Percentiles rank a stretch among this genome's conserved stretches.
These are phyloP conservation scores for Aurelia aurita complex sp. Pacific DNA, from an alignment of 30 jellyfish, hydroid and myxozoan genomes.

Conservation along the genomic window DNA sequence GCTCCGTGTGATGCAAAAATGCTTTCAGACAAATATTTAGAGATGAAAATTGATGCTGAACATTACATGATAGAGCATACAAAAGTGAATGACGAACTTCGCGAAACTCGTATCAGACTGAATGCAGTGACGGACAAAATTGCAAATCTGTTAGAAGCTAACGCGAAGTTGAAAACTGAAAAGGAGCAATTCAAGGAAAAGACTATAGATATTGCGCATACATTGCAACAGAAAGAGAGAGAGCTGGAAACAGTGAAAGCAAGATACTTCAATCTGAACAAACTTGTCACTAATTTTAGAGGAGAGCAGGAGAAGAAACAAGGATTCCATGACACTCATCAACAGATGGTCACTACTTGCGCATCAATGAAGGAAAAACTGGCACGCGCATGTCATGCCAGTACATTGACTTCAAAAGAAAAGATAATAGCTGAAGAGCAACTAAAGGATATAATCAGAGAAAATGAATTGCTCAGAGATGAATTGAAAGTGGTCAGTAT, in stretches of 20 bases:
- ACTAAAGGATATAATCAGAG: neutral
- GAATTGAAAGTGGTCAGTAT: constrained; percentile 1
- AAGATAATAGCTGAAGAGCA: constrained; percentile 1
- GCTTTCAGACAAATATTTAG: neutral
- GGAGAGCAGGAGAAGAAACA: neutral
- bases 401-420: neutral
- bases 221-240: neutral
- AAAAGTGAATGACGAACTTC: neutral
- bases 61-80: neutral
- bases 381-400: neutral
- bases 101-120: neutral
- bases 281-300: neutral
- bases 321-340: neutral
- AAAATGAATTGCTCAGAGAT: constrained; percentile 12
- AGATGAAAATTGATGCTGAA: neutral
- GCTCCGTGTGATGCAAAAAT: neutral
- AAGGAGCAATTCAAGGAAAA: neutral
- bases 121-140: neutral
- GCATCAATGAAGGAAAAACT: neutral
- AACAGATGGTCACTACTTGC: neutral
- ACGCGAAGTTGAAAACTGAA: neutral
- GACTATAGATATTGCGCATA: neutral
- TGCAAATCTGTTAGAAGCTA: neutral
- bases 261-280: neutral
- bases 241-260: constrained; percentile 1